phyloP scores from a whole-genome alignment of 2,113 vertebrate genomes.

The Saguinus midas region DNA sequence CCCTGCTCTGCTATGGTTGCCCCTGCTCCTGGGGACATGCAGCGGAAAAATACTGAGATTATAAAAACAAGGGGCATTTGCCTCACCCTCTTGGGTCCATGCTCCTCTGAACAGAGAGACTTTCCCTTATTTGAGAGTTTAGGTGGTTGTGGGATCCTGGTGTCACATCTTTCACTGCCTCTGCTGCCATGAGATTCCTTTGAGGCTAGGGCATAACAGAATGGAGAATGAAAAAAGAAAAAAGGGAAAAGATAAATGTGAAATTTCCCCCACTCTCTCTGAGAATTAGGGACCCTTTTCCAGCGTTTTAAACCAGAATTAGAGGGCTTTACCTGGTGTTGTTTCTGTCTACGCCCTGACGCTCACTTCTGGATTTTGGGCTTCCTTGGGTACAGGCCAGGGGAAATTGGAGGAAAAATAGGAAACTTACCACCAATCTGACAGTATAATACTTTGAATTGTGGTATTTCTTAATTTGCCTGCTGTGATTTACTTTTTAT shows the following conservation, averaged over 20 bases:
- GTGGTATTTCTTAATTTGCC: not conserved
- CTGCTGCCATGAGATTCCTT: not conserved
- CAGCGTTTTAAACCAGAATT: not conserved
- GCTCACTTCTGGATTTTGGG: not conserved
- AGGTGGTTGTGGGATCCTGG: not conserved
- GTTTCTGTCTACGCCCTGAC: not conserved
- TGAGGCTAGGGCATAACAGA: not conserved
- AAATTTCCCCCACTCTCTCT: not conserved
- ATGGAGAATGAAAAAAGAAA: not conserved
- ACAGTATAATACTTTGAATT: not conserved
- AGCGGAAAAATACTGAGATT: not conserved
- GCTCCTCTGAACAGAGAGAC: not conserved
- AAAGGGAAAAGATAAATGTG: not conserved
- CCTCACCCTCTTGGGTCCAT: not conserved
- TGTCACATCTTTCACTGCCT: not conserved
- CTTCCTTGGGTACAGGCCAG: not conserved
- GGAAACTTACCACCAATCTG: not conserved
- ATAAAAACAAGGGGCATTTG: not conserved
- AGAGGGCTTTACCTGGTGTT: not conserved
- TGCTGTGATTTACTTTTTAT: not conserved
- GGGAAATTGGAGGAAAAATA: not conserved
- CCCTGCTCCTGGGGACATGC: not conserved
- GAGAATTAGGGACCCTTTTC: not conserved
- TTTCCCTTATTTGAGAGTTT: not conserved
- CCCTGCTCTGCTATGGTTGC: no score